Base-by-base conservation (phyloP, 2,888 invertebrate species). In the Noctua fimbriata region DNA sequence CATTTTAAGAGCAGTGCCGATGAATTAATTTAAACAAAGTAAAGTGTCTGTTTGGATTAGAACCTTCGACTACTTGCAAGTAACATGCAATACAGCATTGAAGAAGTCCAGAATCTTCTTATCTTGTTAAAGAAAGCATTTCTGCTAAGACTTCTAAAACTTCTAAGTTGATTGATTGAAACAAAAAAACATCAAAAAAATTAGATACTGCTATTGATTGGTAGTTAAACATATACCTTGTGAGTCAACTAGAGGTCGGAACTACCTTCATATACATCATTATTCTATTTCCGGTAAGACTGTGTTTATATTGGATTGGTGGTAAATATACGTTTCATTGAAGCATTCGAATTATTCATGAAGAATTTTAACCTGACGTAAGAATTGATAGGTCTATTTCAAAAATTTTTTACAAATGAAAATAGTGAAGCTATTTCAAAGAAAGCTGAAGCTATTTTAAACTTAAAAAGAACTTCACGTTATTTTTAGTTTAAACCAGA, bases 401-500 rank as follows among this genome's bases (percentile, higher is more conserved):
- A 47, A 36, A 3, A 9, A 2, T 18, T 49, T 1, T 67, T 18
- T 2, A 12, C 1, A 36, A 4, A 28, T 28, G 41, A 28, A 66
- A 66, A 67, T 58, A 21, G 16, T 36, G 16, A 14, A 12, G 12
- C n/a, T 9, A 2, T 49, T 58, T 16, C 12, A 73, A 81, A 60
- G 4, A 69, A 47, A 36, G 7, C 16, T 10, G 16, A 21, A 69
- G 36, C 9, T 65, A 44, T 76, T 76, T 55, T 55, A 32, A 32
- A 52, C 2, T 3, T 18, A 10, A 6, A 49, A 81, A 4, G 4
- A 63, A 58, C 4, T 55, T 16, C 5, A 7, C 41, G 9, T 32
- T 65, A 28, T 72, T 78, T 65, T 3, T 58, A 44, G 49, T 69
- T 44, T 10, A 55, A 18, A 78, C 52, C 24, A 63, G 41, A 63